Evolutionary conservation across 1,140 invertebrate genomes (phyloP).

Genomic region (Frieseomelitta varia): DNA sequence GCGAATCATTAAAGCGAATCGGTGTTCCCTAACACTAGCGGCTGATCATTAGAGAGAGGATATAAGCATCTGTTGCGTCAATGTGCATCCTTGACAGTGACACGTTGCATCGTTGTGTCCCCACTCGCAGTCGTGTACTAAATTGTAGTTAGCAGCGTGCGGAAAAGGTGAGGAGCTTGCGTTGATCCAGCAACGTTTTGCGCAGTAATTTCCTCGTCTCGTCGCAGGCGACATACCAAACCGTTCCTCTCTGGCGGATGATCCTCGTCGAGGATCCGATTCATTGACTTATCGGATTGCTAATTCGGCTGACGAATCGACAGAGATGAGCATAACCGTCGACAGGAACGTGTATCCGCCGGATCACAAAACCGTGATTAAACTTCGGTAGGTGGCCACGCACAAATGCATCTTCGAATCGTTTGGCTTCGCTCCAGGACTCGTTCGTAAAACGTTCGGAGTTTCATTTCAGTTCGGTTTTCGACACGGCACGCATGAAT

Average conservation of each 20-base stretch:
- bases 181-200: slow-evolving; percentile 60
- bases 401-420: neutral
- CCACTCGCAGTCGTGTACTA: slow-evolving; percentile 43
- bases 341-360: slow-evolving; percentile 75
- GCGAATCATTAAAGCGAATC: neutral
- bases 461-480: neutral
- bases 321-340: slow-evolving; percentile 57
- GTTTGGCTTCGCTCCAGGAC: neutral
- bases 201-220: slow-evolving; percentile 77
- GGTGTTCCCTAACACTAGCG: neutral
- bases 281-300: neutral
- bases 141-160: slow-evolving; percentile 30
- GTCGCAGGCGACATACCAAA: slow-evolving; percentile 35
- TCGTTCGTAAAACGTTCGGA: neutral
- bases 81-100: slow-evolving; percentile 55
- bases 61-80: slow-evolving; percentile 42
- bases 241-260: too few species aligned
- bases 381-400: slow-evolving; percentile 67
- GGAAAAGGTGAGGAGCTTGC: slow-evolving; percentile 61
- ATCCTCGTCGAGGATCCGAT: neutral
- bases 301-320: neutral
- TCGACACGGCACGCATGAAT: too few species aligned
- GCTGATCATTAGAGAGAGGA: neutral
- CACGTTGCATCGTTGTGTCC: slow-evolving; percentile 31
- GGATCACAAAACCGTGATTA: slow-evolving; percentile 74